phyloP scores from a whole-genome alignment of 2,888 invertebrate genomes.

The Seira musarum region DNA sequence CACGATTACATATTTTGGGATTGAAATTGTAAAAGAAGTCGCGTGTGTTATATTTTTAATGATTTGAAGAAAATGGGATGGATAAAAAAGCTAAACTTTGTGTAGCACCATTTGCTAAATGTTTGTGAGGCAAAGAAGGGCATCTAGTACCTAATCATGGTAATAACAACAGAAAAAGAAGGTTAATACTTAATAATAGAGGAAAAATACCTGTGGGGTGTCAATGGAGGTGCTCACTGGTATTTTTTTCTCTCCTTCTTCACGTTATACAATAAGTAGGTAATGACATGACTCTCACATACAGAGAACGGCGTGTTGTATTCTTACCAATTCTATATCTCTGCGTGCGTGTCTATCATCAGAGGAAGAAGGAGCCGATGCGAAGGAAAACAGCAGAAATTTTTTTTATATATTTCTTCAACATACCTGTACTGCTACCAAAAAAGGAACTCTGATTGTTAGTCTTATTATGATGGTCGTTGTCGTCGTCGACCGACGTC shows the following conservation, averaged over 20 bases:
- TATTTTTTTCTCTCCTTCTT: background rate
- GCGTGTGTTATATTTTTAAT: no score
- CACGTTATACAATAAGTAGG: background rate
- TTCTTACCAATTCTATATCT: no score
- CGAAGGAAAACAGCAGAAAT: background rate
- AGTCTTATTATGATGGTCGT: background rate
- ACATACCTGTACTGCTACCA: background rate
- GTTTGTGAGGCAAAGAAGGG: no score
- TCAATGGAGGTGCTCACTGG: slow-evolving; percentile 10
- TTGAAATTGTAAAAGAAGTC: no score
- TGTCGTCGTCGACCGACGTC: background rate
- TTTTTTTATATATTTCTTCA: no score
- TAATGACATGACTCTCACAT: background rate
- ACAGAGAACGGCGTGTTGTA: background rate
- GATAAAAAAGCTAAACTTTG: no score
- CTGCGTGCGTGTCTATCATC: background rate
- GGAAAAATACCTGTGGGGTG: slow-evolving; percentile 55
- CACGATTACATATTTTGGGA: no score
- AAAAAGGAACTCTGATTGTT: background rate
- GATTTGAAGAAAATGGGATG: no score
- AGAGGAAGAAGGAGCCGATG: background rate
- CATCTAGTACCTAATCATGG: no score
- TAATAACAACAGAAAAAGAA: slow-evolving; percentile 53
- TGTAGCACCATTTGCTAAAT: no score
- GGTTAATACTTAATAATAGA: slow-evolving; percentile 59